Percentiles rank a stretch among this genome's conserved stretches.
These are phyloP conservation scores for Polydrusus pterygomalis DNA, from an alignment of 2,888 invertebrate genomes.

Conservation along the genomic window DNA sequence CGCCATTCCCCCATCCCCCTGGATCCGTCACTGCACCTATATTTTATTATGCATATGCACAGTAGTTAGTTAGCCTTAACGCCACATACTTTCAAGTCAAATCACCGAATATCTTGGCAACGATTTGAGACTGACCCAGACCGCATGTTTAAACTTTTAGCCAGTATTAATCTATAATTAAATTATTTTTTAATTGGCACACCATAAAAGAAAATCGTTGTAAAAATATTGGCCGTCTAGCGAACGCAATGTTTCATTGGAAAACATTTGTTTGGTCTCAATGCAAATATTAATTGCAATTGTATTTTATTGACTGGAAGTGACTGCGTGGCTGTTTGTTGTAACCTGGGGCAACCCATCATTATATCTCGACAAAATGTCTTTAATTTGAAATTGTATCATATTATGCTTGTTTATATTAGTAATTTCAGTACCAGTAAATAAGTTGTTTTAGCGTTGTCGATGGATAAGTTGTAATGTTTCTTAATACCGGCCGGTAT, in stretches of 20 bases:
- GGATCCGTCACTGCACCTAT: no score
- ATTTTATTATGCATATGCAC: not conserved
- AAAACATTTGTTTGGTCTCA: slow-evolving; percentile 9
- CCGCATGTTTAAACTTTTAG: slow-evolving; percentile 56
- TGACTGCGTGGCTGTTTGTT: no score
- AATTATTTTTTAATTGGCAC: slow-evolving; percentile 63
- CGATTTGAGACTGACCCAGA: slow-evolving; percentile 63
- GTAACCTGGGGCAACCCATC: no score
- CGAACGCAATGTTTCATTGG: not conserved
- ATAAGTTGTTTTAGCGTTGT: no score
- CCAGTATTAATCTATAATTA: slow-evolving; percentile 66
- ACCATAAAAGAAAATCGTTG: slow-evolving; percentile 60
- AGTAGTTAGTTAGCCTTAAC: slow-evolving; percentile 27
- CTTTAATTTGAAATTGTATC: no score
- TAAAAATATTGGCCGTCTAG: slow-evolving; percentile 42
- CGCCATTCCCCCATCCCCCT: no score
- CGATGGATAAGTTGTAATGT: no score
- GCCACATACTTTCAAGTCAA: slow-evolving; percentile 60
- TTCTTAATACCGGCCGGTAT: no score
- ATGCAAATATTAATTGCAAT: not conserved
- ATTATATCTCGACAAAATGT: no score
- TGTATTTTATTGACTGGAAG: not conserved
- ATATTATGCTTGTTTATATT: no score
- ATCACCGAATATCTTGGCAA: slow-evolving; percentile 66
- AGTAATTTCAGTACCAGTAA: no score